These are phyloP conservation scores for Philereme transversata DNA, from an alignment of 2,888 invertebrate genomes.

Conservation along the genomic window DNA sequence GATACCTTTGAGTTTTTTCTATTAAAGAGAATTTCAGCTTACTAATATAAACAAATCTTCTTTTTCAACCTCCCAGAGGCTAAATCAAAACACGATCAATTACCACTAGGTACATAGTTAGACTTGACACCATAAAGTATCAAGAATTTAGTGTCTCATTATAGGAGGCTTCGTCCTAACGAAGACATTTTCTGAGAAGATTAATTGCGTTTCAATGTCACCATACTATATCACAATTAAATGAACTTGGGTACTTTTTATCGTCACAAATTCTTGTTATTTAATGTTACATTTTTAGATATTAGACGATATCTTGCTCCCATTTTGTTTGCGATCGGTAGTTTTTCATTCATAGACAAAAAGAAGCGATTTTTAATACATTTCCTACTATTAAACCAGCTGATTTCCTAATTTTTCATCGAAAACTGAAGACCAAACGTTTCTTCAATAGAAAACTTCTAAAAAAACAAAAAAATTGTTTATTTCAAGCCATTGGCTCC, in stretches of 20 bases:
- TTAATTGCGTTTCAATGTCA: slow-evolving; percentile 27
- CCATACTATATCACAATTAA: slow-evolving; percentile 24
- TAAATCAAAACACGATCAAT: slow-evolving; percentile 11
- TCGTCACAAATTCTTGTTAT: neutral
- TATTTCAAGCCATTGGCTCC: too few relatives aligned
- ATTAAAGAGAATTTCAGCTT: neutral
- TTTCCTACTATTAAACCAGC: too few relatives aligned
- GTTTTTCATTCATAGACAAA: too few relatives aligned
- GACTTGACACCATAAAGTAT: slow-evolving; percentile 26
- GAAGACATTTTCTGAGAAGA: slow-evolving; percentile 25
- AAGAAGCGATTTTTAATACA: too few relatives aligned
- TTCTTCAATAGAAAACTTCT: too few relatives aligned
- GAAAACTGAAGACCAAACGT: too few relatives aligned
- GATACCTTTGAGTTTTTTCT: neutral
- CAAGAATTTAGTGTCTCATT: slow-evolving; percentile 28
- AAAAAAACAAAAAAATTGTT: too few relatives aligned
- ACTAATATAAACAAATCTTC: slow-evolving; percentile 1
- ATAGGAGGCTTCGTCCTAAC: slow-evolving; percentile 12
- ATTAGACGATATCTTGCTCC: too few relatives aligned
- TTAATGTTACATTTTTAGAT: too few relatives aligned
- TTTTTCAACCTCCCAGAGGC: slow-evolving; percentile 4
- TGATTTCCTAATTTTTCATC: too few relatives aligned
- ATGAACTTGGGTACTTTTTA: slow-evolving; percentile 3
- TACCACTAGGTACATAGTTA: slow-evolving; percentile 4
- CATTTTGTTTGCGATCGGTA: too few relatives aligned